Evolutionary conservation across 1,140 invertebrate genomes (phyloP).

Genomic region (Pristionchus pacificus): DNA sequence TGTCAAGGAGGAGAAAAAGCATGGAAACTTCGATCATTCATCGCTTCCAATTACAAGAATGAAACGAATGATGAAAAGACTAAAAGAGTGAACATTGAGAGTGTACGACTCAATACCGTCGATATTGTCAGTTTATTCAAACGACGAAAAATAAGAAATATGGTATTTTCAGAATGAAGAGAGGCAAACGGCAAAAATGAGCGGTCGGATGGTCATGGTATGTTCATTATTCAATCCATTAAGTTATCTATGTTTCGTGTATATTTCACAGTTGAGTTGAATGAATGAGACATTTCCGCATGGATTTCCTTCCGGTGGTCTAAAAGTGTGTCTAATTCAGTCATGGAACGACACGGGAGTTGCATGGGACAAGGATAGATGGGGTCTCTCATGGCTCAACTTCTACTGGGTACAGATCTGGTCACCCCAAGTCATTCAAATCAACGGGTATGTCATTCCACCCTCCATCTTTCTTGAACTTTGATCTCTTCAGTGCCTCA

Average conservation of each 20-base stretch:
- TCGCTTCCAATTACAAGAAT: constrained; percentile 52
- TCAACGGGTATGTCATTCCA: constrained; percentile 46
- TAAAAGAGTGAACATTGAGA: constrained; percentile 44
- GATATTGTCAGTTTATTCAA: constrained; percentile 42
- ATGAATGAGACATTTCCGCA: too few species aligned
- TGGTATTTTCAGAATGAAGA: constrained; percentile 41
- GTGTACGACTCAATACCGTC: constrained; percentile 50
- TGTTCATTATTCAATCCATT: constrained; percentile 21
- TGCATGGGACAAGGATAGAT: constrained; percentile 53
- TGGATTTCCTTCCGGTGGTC: too few species aligned
- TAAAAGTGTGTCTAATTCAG: constrained; percentile 20
- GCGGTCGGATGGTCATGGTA: constrained; percentile 49
- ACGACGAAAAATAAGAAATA: constrained; percentile 2
- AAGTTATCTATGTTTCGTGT: too few species aligned
- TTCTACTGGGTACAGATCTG: constrained; percentile 58
- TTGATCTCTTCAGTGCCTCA: constrained; percentile 39
- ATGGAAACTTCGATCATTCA: constrained; percentile 50
- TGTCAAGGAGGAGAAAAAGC: constrained; percentile 55
- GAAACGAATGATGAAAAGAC: constrained; percentile 40
- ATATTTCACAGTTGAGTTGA: too few species aligned
- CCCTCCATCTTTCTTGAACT: constrained; percentile 3
- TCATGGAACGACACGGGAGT: constrained; percentile 54
- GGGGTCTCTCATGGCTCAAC: constrained; percentile 56
- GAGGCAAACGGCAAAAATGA: constrained; percentile 44
- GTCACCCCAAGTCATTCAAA: constrained; percentile 55